Evolutionary conservation across 2,113 vertebrate genomes (phyloP), one percentile per base, ranked within the genome.

Genomic region (Fulmarus glacialis): DNA sequence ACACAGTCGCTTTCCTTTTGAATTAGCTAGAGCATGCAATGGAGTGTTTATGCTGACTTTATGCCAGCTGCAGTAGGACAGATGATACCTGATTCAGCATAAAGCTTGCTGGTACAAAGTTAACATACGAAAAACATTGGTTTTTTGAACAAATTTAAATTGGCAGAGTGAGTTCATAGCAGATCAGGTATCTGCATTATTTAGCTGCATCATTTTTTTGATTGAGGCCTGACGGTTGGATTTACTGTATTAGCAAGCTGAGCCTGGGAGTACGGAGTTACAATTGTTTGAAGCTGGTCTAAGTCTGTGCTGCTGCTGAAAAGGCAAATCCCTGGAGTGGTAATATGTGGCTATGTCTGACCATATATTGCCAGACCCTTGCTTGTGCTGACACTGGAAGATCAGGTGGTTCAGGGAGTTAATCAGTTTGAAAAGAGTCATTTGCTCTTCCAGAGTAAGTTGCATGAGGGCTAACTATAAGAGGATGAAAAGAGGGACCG

Each of bases 1-100:
- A 40, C 87, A 38, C 70, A 72, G 93, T 82, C 70, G 17, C 70
- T 93, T 93, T 79, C 82, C 74, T 94, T 96, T 86, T 82, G 93
- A 93, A 73, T 95, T 75, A 96, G 93, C 58, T 74, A 60, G 48
- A 88, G 74, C 66, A 40, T 86, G 90, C 84, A 79, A 6, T 1
- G 56, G 84, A 1, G 59, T 59, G 38, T 91, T 93, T 90, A 15
- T 92, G 95, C 95, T 97, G 97, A 97, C 92, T 96, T 96, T 45
- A 66, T 95, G 95, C 93, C 95, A 96, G 93, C 92, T 96, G 90
- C 79, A 86, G 82, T 26, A 95, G 95, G 96, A 90, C 95, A 97
- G 95, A 96, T 97, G 96, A 97, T 96, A 95, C 95, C 96, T 97
- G 97, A 96, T 96, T 97, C 96, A 97, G 95, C 95, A 94, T 85